phyloP scores from a whole-genome alignment of 2,888 invertebrate genomes.

The Agrochola lychnidis region DNA sequence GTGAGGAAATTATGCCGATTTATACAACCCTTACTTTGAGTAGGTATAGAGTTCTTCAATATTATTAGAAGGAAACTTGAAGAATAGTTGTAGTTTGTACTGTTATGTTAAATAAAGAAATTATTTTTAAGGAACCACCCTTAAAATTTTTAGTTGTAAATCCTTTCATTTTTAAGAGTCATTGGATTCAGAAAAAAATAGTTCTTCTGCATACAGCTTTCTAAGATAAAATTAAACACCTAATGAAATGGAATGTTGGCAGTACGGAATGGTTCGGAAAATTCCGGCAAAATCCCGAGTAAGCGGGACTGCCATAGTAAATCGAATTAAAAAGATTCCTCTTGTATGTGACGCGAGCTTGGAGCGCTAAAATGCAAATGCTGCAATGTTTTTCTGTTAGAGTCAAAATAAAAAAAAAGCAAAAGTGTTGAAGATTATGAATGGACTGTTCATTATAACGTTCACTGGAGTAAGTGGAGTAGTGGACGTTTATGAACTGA shows the following conservation, averaged over 20 bases:
- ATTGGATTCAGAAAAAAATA: not conserved
- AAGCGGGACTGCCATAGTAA: slow-evolving; percentile 19
- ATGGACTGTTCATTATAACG: not conserved
- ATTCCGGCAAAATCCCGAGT: slow-evolving; percentile 30
- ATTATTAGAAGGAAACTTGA: not conserved
- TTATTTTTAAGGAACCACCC: not conserved
- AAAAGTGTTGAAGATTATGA: not conserved
- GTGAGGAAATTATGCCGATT: slow-evolving; percentile 34
- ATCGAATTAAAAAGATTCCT: slow-evolving; percentile 54
- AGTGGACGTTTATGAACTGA: not conserved
- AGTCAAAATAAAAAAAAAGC: not conserved
- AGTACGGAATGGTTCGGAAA: slow-evolving; percentile 21
- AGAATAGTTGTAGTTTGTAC: not conserved
- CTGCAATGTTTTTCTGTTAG: slow-evolving; percentile 10
- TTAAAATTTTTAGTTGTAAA: not conserved
- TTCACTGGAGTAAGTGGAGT: not conserved
- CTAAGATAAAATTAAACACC: slow-evolving; percentile 18
- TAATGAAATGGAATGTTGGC: slow-evolving; percentile 11
- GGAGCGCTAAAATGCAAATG: slow-evolving; percentile 37
- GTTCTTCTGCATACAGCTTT: not conserved
- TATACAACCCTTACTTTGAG: slow-evolving; percentile 12
- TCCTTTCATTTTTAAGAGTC: not conserved
- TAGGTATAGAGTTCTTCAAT: not conserved
- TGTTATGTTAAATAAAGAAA: not conserved
- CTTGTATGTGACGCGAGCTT: slow-evolving; percentile 22